Base-by-base conservation (phyloP, 2,113 vertebrate genomes). In the Mesocricetus auratus region DNA sequence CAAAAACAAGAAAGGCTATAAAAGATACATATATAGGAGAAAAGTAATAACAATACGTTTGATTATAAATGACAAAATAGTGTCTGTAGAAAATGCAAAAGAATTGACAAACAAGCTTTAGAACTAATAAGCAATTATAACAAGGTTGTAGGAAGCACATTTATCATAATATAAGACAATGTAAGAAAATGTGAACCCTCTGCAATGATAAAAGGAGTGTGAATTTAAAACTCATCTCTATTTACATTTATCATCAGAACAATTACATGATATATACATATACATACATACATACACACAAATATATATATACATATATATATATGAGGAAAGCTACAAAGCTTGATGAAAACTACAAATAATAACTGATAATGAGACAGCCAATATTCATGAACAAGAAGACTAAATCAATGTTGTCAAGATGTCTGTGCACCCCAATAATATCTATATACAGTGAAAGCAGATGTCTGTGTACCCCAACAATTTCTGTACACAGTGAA, bases 191-290 rank as follows among this genome's bases (percentile, higher is more conserved):
- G 9, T 5, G 7, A 78, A 88, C 53, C 26, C 4, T 68, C 29
- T 42, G 0, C 2, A 74, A 90, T 69, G 29, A 92, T 83, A 79
- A 90, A 47, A 66, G 22, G 19, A 88, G 69, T 89, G 16, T 68
- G 1, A 36, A 88, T 75, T 79, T 47, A 47, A 90, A 85, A 64
- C 13, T 50, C 1, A 69, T 47, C 92, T 16, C 9, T 15, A 74
- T 79, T 95, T 92, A 90, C 1, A 74, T 68, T 91, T 56, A 93
- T 11, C 19, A 79, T 42, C 26, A 64, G 66, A 89, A 79, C 71
- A 42, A 74, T 71, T 74, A 53, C 50, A 50, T 50, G 50, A 50
- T 53, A 53, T 53, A 53, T 53, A 53, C 7, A 53, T 53, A 53
- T 53, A 9, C 12, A 53, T 53, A 9, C 12, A 53, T 39, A 39